Percentiles rank a stretch among this genome's conserved stretches.
Evolutionary conservation across 2,888 invertebrate genomes (phyloP).

Genomic region (Apamea anceps): DNA sequence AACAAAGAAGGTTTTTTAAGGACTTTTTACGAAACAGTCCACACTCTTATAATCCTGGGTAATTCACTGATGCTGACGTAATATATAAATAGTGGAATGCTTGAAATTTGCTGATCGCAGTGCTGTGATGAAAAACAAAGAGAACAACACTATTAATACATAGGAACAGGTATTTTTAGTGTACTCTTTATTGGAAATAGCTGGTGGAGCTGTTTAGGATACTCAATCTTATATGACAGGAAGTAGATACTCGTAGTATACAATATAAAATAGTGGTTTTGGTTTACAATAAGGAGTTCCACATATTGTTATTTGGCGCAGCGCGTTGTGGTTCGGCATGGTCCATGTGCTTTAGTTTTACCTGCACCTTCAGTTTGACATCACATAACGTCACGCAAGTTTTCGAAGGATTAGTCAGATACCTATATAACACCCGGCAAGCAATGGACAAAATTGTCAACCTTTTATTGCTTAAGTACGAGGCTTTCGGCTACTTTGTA

Average conservation of each 20-base stretch:
- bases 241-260: background rate
- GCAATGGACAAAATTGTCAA: too few relatives aligned
- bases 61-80: constrained; percentile 50
- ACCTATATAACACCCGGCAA: background rate
- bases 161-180: constrained; percentile 50
- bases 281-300: background rate
- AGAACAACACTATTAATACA: constrained; percentile 44
- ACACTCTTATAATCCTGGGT: constrained; percentile 32
- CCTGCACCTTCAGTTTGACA: background rate
- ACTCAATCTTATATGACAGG: background rate
- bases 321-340: background rate
- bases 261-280: background rate
- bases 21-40: constrained; percentile 20
- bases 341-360: background rate
- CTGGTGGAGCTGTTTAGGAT: constrained; percentile 37
- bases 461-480: too few relatives aligned
- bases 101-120: constrained; percentile 63
- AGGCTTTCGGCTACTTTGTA: too few relatives aligned
- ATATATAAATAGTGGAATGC: constrained; percentile 68
- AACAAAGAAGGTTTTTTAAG: background rate
- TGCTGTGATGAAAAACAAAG: constrained; percentile 55
- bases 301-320: background rate
- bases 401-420: background rate
- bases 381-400: background rate
- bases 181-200: constrained; percentile 63